Conservation (phyloP, 1,140 invertebrate species). For the Drosophila yakuba region DNA sequence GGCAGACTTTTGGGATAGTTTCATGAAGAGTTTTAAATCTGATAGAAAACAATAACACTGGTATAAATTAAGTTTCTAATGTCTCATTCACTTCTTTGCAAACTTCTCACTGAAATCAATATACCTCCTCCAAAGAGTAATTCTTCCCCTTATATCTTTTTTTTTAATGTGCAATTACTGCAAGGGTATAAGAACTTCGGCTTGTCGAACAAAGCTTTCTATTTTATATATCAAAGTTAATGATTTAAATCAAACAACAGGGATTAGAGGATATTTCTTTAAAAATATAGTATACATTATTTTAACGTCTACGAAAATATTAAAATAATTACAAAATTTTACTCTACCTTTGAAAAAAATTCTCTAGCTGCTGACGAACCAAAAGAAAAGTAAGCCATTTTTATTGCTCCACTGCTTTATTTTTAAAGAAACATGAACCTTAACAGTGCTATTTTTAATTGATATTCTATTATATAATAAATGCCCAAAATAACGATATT, state of each 20-base stretch:
- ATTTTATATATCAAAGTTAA: too few species aligned
- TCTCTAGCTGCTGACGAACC: slow-evolving; percentile 91
- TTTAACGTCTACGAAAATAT: not conserved
- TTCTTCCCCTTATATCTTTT: too few species aligned
- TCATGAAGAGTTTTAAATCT: too few species aligned
- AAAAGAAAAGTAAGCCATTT: slow-evolving; percentile 91
- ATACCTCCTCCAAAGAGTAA: too few species aligned
- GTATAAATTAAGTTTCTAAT: too few species aligned
- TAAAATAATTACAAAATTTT: slow-evolving; percentile 6
- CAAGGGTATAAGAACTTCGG: not conserved
- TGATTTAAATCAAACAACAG: too few species aligned
- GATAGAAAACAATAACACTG: too few species aligned
- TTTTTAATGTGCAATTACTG: not conserved
- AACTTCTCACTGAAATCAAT: too few species aligned
- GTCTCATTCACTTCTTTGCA: too few species aligned
- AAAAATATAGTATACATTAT: not conserved
- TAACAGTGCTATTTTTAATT: not conserved
- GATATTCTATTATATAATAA: not conserved
- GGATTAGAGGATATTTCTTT: too few species aligned
- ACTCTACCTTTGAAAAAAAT: not conserved
- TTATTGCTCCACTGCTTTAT: slow-evolving; percentile 11
- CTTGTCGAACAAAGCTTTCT: not conserved
- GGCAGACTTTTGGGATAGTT: too few species aligned
- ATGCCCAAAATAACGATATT: not conserved
- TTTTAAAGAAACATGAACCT: not conserved